Evolutionary conservation across 2,888 invertebrate genomes (phyloP), one percentile per base, ranked within the genome.

Genomic region (Alloplasta piceator): DNA sequence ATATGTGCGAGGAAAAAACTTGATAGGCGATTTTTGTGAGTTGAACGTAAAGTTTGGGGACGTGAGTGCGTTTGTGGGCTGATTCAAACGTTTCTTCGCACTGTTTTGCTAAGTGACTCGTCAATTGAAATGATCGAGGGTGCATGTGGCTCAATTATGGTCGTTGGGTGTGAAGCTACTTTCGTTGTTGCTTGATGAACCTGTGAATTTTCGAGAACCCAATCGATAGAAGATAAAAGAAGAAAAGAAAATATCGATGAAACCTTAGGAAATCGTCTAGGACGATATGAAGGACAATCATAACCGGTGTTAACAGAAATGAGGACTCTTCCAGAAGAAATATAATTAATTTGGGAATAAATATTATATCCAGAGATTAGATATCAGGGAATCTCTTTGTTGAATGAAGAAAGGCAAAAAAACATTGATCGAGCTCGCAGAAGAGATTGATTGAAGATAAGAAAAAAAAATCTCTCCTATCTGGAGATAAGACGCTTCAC

Each of bases 81-180:
- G 26, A 26, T 26, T 26, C 26, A 26, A 26, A 2, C 1, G 26
- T 26, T 26, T 26, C 52, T 41, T 60, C 48, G 48, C 39, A 63
- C 50, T 71, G 38, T 63, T 71, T 77, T 58, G 58, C 56, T 58
- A 77, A 77, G 60, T 72, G 80, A 56, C 76, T 43, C 39, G 72
- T 58, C 80, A 77, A 77, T 80, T 77, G 73, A 64, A 58, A 68
- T 38, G 50, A 73, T 73, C 73, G 41, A 77, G 68, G 72, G 76
- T 67, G 10, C n/a, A 38, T 38, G n/a, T 38, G 38, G n/a, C 10
- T 10, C 46, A 43, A 80, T 43, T 12, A n/a, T 7, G 67, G 41
- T 58, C 68, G 56, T 10, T 43, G 66, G 14, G 43, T 56, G 60
- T 26, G 38, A 43, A 6, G 43, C 43, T n/a, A 36, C 26, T 52